A percentile compares a stretch with the other conserved stretches of the same genome.
phyloP scores from a whole-genome alignment of 2,888 invertebrate genomes.

The Drosophila falleni region DNA sequence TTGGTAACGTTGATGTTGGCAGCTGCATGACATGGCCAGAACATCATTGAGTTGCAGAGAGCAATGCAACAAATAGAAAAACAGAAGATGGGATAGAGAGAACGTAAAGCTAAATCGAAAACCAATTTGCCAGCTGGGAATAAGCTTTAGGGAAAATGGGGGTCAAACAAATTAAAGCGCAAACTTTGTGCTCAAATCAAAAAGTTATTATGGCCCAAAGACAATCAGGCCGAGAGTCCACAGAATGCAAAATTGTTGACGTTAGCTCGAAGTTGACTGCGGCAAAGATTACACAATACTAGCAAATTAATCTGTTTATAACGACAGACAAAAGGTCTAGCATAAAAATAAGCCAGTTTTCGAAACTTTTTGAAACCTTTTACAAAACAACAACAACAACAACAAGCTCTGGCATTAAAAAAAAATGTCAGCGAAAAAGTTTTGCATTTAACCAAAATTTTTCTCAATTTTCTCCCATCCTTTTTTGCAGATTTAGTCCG shows the following conservation, averaged over 20 bases:
- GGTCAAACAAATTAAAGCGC: conserved; percentile 60
- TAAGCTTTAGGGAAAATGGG: conserved; percentile 44
- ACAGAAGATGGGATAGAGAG: background rate
- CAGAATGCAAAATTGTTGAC: conserved; percentile 35
- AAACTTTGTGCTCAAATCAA: conserved; percentile 70
- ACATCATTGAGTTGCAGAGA: conserved; percentile 37
- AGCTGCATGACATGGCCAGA: conserved; percentile 55
- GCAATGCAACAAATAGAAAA: conserved; percentile 37
- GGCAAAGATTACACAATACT: conserved; percentile 71
- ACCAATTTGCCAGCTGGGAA: conserved; percentile 64
- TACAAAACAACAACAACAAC: conserved; percentile 20
- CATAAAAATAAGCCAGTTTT: conserved; percentile 64
- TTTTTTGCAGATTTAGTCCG: conserved; percentile 89
- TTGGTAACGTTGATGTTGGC: conserved; percentile 38
- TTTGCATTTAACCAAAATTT: conserved; percentile 58
- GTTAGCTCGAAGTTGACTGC: conserved; percentile 31
- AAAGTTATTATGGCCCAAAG: conserved; percentile 70
- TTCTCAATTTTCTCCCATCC: conserved; percentile 44
- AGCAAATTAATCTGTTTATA: conserved; percentile 80
- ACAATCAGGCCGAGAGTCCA: conserved; percentile 51
- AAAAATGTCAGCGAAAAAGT: conserved; percentile 50
- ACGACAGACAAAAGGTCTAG: conserved; percentile 60
- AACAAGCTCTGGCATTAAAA: conserved; percentile 5
- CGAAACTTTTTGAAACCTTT: conserved; percentile 53
- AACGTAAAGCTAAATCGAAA: conserved; percentile 64